A percentile compares a stretch with the other conserved stretches of the same genome.
These are phyloP conservation scores for Microplitis mediator DNA, from an alignment of 1,140 invertebrate species.

Conservation along the genomic window DNA sequence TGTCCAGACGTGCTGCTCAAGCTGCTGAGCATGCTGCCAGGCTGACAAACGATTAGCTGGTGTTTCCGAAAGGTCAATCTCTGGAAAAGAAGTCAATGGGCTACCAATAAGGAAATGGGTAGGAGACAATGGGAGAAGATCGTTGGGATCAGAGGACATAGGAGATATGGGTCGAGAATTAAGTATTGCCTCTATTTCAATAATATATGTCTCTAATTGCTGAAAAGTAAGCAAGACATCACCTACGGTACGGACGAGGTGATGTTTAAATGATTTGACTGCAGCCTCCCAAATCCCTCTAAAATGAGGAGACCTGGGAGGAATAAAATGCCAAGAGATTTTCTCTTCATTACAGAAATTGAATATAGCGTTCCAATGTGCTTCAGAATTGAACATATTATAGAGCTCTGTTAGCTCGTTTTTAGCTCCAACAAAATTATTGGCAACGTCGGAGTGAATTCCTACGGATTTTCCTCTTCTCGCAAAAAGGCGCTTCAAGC, in stretches of 20 bases:
- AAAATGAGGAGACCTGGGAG: no score
- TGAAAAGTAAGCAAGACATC: no score
- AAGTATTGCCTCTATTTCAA: no score
- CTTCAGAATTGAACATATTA: background rate
- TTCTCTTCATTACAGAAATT: background rate
- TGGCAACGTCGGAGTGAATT: slow-evolving; percentile 48
- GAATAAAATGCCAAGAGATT: no score
- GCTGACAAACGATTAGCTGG: background rate
- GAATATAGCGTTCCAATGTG: background rate
- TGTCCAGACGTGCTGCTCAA: background rate
- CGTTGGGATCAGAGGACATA: background rate
- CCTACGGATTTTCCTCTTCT: slow-evolving; percentile 36
- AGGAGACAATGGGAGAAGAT: background rate
- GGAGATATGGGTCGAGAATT: background rate
- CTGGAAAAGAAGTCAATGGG: background rate
- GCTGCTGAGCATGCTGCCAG: background rate
- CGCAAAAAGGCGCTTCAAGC: slow-evolving; percentile 44
- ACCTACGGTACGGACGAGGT: no score
- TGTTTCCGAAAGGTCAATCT: background rate
- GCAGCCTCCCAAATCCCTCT: no score
- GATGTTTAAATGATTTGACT: no score
- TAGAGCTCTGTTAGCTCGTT: slow-evolving; percentile 35
- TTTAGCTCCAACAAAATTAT: slow-evolving; percentile 41
- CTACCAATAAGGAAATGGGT: background rate
- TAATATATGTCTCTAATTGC: no score